Evolutionary conservation across 2,113 vertebrate species (phyloP), one percentile per base, ranked within the genome.

Genomic region (Calidris pygmaea): DNA sequence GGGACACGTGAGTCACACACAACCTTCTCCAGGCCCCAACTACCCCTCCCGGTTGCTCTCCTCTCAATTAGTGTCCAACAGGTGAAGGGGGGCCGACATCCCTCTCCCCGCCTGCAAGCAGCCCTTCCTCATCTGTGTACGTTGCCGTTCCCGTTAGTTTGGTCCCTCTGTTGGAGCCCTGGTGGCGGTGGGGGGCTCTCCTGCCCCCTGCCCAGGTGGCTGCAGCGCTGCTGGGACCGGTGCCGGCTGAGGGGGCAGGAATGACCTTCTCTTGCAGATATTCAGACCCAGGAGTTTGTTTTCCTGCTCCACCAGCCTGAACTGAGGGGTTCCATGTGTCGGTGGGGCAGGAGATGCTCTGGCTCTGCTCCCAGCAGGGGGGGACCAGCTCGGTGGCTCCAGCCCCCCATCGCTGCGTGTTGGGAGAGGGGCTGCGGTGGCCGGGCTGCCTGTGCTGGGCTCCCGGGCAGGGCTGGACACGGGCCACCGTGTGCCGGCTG

Each of bases 71-170:
- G 27, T 3, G 35, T 1, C 5, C 20, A n/a, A 17, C 2, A 18
- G 62, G 3, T 2, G 39, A 1, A 0, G 26, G 43, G 43, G 43
- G 50, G 20, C 16, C 0, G 1, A 35, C 50, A 9, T 12, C 15
- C 22, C n/a, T 47, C 47, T 8, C 27, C 27, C 8, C 26, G 13
- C 10, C 32, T 13, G 4, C 14, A 18, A 11, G 23, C 2, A 16
- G 10, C 52, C n/a, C 34, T 24, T 65, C 4, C 8, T 50, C 19
- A 52, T 21, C 27, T 20, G 24, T 3, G 2, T 1, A 3, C 24
- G 9, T 18, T 4, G 43, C 48, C 7, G 24, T 32, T 63, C n/a
- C 68, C 1, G 1, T 18, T 47, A 10, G 37, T 13, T 56, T 27
- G 2, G 13, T 16, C 32, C 24, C 41, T 7, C 18, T 45, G 52